These are phyloP conservation scores for Drosophila differens DNA, from an alignment of 2,888 invertebrate species.

Conservation along the genomic window DNA sequence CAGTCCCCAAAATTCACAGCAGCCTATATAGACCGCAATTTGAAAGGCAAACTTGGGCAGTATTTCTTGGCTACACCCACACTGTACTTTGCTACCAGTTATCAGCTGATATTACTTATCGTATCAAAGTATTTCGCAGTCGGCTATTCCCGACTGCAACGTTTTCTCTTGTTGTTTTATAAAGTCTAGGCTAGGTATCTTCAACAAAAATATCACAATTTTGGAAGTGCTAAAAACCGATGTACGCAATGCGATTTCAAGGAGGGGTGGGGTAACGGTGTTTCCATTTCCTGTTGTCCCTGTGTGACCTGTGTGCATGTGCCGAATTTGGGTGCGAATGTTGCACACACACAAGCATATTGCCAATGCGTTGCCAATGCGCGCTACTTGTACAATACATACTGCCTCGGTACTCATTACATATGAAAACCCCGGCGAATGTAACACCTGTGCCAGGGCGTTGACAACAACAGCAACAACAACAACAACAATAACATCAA, in stretches of 20 bases:
- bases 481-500: conserved; percentile 8
- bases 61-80: no score
- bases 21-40: no score
- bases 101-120: no score
- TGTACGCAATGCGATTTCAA: not conserved
- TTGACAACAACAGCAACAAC: conserved; percentile 60
- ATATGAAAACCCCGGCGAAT: conserved; percentile 38
- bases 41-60: no score
- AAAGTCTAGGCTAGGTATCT: not conserved
- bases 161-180: not conserved
- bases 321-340: conserved; percentile 35
- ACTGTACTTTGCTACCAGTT: no score
- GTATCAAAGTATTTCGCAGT: no score
- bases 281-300: conserved; percentile 9
- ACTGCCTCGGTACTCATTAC: conserved; percentile 49
- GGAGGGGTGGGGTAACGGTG: conserved; percentile 15
- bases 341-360: not conserved
- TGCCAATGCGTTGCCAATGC: conserved; percentile 14
- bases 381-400: conserved; percentile 41
- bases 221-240: not conserved
- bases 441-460: conserved; percentile 68
- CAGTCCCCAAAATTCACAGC: no score
- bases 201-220: not conserved
- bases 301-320: conserved; percentile 16
- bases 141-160: no score